Conservation (phyloP, 2,888 invertebrate genomes). For the Idaea aversata region DNA sequence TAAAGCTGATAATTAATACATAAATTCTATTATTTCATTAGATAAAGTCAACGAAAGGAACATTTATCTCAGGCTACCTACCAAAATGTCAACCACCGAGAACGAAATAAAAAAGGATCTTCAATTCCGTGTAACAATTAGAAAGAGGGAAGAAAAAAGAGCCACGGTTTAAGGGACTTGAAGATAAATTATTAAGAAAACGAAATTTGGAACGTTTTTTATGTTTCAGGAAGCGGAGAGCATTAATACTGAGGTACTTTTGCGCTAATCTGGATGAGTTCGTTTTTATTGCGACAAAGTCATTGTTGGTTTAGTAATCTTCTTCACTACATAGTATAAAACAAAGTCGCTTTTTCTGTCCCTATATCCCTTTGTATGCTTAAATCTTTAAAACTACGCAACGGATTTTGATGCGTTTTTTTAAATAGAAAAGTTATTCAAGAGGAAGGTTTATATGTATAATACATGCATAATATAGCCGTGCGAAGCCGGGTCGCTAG, state of each 20-base stretch:
- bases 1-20: slow-evolving; percentile 12
- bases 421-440: too few relatives aligned
- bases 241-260: slow-evolving; percentile 50
- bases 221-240: slow-evolving; percentile 37
- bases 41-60: slow-evolving; percentile 21
- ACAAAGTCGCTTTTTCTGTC: too few relatives aligned
- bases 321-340: too few relatives aligned
- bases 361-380: too few relatives aligned
- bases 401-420: too few relatives aligned
- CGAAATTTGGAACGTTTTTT: slow-evolving; percentile 52
- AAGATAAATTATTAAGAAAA: slow-evolving; percentile 62
- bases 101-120: slow-evolving; percentile 43
- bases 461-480: too few relatives aligned
- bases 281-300: slow-evolving; percentile 39
- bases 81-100: slow-evolving; percentile 49
- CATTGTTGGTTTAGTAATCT: background rate
- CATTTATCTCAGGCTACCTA: slow-evolving; percentile 32
- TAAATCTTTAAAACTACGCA: too few relatives aligned
- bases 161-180: slow-evolving; percentile 33
- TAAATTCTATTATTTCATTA: slow-evolving; percentile 20
- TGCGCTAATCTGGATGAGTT: slow-evolving; percentile 46
- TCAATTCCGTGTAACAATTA: slow-evolving; percentile 58
- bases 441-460: too few relatives aligned
- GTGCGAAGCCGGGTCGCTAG: too few relatives aligned
- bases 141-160: slow-evolving; percentile 45